Evolutionary conservation across 2,113 vertebrate species (phyloP).

Genomic region (Callopanchax toddi): DNA sequence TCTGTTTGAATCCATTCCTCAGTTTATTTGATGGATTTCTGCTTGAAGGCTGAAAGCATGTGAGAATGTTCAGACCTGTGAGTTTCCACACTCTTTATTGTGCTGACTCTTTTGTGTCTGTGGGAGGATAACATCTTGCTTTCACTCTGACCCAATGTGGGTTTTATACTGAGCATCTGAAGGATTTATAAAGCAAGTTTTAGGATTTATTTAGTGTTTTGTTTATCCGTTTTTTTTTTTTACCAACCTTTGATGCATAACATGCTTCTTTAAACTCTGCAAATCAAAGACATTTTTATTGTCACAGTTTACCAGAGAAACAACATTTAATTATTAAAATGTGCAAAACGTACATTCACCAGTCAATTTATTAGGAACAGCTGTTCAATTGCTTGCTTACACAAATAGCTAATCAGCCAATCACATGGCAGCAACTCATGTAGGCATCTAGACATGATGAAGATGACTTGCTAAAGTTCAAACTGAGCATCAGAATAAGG

Average conservation of each 20-base stretch:
- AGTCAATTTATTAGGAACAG: too few relatives aligned
- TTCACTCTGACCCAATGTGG: conserved; percentile 38
- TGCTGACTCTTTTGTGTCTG: conserved; percentile 12
- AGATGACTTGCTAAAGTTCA: too few relatives aligned
- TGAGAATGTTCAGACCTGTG: conserved; percentile 20
- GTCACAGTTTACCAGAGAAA: conserved; percentile 9
- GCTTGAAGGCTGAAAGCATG: conserved; percentile 12
- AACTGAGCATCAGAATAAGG: too few relatives aligned
- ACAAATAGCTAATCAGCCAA: too few relatives aligned
- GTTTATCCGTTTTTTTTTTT: conserved; percentile 5
- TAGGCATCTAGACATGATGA: too few relatives aligned
- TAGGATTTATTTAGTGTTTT: conserved; percentile 45
- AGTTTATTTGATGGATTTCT: conserved; percentile 30
- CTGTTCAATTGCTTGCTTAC: too few relatives aligned
- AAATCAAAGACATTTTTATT: conserved; percentile 26
- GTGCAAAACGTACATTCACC: too few relatives aligned
- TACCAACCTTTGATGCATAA: conserved; percentile 8
- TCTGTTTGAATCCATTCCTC: conserved; percentile 11
- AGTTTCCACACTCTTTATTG: conserved; percentile 19
- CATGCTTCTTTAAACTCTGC: conserved; percentile 17
- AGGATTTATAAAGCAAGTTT: conserved; percentile 30
- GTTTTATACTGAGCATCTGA: conserved; percentile 34
- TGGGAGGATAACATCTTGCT: conserved; percentile 40
- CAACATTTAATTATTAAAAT: too few relatives aligned
- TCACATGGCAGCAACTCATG: too few relatives aligned